These are phyloP conservation scores for Eulithis prunata DNA, from an alignment of 2,888 invertebrate genomes.

Conservation along the genomic window DNA sequence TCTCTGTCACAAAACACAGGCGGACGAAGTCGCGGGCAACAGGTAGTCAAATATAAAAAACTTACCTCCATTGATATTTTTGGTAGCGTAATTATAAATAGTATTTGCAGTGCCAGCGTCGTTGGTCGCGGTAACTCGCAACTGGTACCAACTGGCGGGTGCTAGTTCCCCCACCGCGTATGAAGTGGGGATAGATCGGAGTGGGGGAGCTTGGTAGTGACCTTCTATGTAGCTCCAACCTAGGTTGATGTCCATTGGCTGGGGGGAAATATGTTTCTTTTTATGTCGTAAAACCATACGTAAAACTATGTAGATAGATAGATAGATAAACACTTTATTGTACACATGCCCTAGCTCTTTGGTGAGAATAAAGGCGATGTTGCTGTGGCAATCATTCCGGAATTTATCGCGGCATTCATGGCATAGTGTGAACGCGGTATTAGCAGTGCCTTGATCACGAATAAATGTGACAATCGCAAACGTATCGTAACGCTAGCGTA, in stretches of 20 bases:
- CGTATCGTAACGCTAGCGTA: too few relatives aligned
- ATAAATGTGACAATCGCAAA: too few relatives aligned
- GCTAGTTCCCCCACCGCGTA: constrained; percentile 82
- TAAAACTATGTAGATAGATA: too few relatives aligned
- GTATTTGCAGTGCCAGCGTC: constrained; percentile 86
- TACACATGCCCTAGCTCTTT: too few relatives aligned
- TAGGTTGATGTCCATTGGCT: constrained; percentile 67
- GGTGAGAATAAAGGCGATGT: too few relatives aligned
- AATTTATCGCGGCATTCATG: too few relatives aligned
- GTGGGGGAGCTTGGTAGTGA: constrained; percentile 67
- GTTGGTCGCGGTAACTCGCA: constrained; percentile 85
- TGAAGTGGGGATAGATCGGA: constrained; percentile 68
- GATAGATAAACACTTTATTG: too few relatives aligned
- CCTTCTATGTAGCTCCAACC: constrained; percentile 76
- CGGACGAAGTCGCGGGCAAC: too few relatives aligned
- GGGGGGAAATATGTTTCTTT: constrained; percentile 13
- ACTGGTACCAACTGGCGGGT: constrained; percentile 86
- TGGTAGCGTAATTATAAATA: constrained; percentile 85
- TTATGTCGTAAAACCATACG: background rate
- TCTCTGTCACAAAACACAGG: too few relatives aligned
- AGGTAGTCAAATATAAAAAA: background rate
- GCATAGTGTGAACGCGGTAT: too few relatives aligned
- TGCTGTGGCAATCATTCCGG: too few relatives aligned
- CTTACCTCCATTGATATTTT: constrained; percentile 85
- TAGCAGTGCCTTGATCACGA: too few relatives aligned